Conservation (phyloP, 2,113 vertebrate species). For the Carettochelys insculpta region DNA sequence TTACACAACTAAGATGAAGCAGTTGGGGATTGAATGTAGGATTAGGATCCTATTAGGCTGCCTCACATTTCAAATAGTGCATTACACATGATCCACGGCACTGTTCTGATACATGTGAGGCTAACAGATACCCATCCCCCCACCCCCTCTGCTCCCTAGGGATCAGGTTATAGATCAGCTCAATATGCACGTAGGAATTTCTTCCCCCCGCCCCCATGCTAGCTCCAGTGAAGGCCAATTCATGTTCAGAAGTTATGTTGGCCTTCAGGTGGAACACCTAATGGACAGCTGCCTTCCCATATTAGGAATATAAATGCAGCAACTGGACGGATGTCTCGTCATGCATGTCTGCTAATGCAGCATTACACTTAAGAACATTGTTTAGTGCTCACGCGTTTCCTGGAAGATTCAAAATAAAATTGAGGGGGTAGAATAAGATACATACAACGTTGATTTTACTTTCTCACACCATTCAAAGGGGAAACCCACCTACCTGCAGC, state of each 20-base stretch:
- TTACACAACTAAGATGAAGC: not conserved
- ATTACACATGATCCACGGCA: not conserved
- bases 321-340: not conserved
- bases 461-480: not conserved
- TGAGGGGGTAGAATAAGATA: not conserved
- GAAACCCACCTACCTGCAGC: not conserved
- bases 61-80: not conserved
- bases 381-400: not conserved
- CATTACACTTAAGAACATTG: not conserved
- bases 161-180: not conserved
- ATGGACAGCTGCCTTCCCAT: not conserved
- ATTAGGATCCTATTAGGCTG: not conserved
- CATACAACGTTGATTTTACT: not conserved
- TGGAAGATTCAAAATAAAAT: not conserved
- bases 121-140: not conserved
- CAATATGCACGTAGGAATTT: too few species aligned
- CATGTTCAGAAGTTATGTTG: fast-evolving
- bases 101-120: not conserved
- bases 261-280: not conserved
- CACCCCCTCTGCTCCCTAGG: too few species aligned
- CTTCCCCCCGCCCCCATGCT: not conserved
- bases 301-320: not conserved
- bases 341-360: not conserved
- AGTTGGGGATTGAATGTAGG: not conserved
- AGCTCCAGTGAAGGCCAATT: not conserved